These are phyloP conservation scores for Bembecia ichneumoniformis DNA, from an alignment of 2,888 invertebrate species.

Conservation along the genomic window DNA sequence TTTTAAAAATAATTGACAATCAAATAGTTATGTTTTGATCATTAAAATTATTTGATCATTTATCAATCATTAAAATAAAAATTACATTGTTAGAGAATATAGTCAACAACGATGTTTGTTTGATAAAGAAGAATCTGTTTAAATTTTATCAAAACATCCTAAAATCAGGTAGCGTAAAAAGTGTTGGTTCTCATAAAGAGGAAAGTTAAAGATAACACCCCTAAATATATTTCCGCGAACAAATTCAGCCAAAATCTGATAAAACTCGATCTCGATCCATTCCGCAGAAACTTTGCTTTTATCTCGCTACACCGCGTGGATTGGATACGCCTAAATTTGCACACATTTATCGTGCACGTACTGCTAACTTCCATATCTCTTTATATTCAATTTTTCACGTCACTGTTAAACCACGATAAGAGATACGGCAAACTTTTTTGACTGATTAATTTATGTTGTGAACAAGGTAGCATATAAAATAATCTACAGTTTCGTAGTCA, in stretches of 20 bases:
- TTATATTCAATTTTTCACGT: not conserved
- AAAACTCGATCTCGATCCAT: constrained; percentile 36
- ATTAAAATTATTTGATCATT: no score
- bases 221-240: constrained; percentile 25
- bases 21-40: no score
- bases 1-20: no score
- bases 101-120: no score
- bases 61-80: no score
- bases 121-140: no score
- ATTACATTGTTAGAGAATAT: no score
- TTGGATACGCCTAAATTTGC: constrained; percentile 36
- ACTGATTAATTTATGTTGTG: no score
- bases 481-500: no score
- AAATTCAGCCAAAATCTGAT: constrained; percentile 32
- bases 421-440: no score
- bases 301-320: constrained; percentile 23
- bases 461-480: no score
- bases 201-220: constrained; percentile 31
- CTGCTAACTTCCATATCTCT: constrained; percentile 35
- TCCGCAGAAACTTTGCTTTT: constrained; percentile 42
- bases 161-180: constrained; percentile 18
- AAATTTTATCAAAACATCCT: constrained; percentile 1
- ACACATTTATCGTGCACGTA: constrained; percentile 31
- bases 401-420: not conserved
- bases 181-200: constrained; percentile 23